Evolutionary conservation across 2,797 vertebrate species (phyloP), one percentile per base, ranked within the genome.

Genomic region (Rhinella marina): DNA sequence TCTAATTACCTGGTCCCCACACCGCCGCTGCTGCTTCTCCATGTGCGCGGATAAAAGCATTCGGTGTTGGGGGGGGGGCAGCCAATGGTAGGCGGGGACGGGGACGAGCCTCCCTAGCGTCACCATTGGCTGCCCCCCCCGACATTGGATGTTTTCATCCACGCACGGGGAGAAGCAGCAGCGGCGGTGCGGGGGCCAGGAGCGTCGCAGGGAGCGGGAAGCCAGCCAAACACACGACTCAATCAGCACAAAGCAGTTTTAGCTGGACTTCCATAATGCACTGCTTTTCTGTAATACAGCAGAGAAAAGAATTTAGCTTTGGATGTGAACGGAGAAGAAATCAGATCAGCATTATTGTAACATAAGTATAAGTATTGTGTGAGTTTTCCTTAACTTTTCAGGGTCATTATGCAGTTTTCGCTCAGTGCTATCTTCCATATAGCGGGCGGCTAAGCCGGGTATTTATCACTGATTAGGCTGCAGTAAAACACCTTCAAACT

Each of bases 401-500:
- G 72, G 72, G 72, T 75, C 72, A 75, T 50, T 0, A 0, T 5
- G 72, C 41, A 12, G 70, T 76, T 76, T 76, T 19, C 23, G 6
- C 66, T 29, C 3, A 73, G 70, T 73, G 77, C 66, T 82, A 21
- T 68, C 25, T 59, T 57, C 70, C n/a, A 32, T 54, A 23, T 4
- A 52, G 52, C 48, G n/a, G 16, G 57, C 17, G 21, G 32, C 52
- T 82, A 29, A 66, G 86, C 83, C 77, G 27, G 59, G 61, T 78
- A 68, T 87, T 75, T 78, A 56, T 87, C 86, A 87, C 57, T 56
- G 62, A 88, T 79, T 72, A 48, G 64, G 59, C 57, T 61, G 72
- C 81, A 77, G 48, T 56, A 78, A 87, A 87, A 87, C 81, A 84
- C 87, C 81, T 79, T 88, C 87, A 88, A 41, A 88, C 61, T 88